Evolutionary conservation across 2,113 vertebrate genomes (phyloP).

Genomic region (Chaetodon trifascialis): DNA sequence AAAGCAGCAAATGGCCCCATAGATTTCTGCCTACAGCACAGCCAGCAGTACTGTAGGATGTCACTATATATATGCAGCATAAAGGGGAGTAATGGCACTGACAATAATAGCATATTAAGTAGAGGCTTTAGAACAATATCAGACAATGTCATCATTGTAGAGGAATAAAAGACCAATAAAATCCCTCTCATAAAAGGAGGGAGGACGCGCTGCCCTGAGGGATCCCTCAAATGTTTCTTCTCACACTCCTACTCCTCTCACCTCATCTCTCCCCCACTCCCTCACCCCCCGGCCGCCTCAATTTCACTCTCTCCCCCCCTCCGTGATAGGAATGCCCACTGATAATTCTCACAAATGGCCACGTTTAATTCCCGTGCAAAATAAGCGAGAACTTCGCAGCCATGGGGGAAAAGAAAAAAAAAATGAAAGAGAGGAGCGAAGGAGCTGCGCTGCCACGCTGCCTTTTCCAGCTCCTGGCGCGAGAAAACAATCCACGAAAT

Average conservation of each 20-base stretch:
- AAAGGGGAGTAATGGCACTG: conserved; percentile 44
- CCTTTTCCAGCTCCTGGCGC: background rate
- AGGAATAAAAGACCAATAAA: conserved; percentile 72
- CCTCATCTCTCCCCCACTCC: conserved; percentile 34
- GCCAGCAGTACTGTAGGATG: conserved; percentile 52
- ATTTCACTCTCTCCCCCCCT: conserved; percentile 37
- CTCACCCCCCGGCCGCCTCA: conserved; percentile 38
- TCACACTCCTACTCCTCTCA: conserved; percentile 63
- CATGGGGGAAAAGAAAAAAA: conserved; percentile 1
- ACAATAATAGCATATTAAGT: conserved; percentile 69
- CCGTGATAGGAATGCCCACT: conserved; percentile 59
- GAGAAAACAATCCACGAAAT: conserved; percentile 28
- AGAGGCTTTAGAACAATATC: conserved; percentile 62
- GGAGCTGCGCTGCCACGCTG: background rate
- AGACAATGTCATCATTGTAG: conserved; percentile 68
- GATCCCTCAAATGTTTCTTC: conserved; percentile 69
- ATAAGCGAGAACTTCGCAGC: conserved; percentile 52
- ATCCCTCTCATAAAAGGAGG: conserved; percentile 45
- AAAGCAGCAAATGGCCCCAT: conserved; percentile 69
- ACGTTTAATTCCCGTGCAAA: conserved; percentile 54
- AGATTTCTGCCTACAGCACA: conserved; percentile 62
- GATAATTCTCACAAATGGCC: conserved; percentile 61
- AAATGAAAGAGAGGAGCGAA: background rate
- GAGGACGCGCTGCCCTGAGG: conserved; percentile 68
- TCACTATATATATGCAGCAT: conserved; percentile 25